Conservation (phyloP, 1,140 invertebrate genomes). For the Mylabris phalerata region DNA sequence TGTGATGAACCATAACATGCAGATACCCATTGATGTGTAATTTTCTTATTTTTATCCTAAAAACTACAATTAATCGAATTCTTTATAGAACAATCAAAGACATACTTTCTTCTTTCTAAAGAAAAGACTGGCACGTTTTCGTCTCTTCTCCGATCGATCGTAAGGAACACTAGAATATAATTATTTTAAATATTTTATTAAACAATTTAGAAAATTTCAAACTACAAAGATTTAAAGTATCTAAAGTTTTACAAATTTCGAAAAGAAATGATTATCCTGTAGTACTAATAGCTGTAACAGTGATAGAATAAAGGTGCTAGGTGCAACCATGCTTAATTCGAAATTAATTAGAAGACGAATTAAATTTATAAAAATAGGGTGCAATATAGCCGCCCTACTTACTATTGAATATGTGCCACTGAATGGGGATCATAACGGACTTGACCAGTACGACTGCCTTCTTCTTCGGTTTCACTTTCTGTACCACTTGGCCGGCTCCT, state of each 20-base stretch:
- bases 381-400: constrained; percentile 41
- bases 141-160: constrained; percentile 72
- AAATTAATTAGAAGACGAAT: not conserved
- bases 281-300: not conserved
- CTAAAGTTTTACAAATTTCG: not conserved
- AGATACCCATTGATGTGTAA: constrained; percentile 68
- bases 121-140: constrained; percentile 81
- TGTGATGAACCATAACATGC: constrained; percentile 63
- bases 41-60: constrained; percentile 64
- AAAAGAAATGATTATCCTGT: not conserved
- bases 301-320: not conserved
- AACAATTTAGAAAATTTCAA: not conserved
- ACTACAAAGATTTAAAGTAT: not conserved
- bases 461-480: constrained; percentile 49
- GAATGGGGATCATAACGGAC: constrained; percentile 35
- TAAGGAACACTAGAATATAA: constrained; percentile 53
- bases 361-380: constrained; percentile 7
- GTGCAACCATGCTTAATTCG: not conserved
- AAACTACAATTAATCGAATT: constrained; percentile 12
- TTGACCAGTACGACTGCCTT: constrained; percentile 37
- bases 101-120: constrained; percentile 80
- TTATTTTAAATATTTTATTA: constrained; percentile 5
- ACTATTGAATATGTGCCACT: constrained; percentile 45
- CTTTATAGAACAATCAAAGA: constrained; percentile 11
- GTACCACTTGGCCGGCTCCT: constrained; percentile 45